Evolutionary conservation across 2,888 invertebrate genomes (phyloP).

Genomic region (Pantelozetes paolii): DNA sequence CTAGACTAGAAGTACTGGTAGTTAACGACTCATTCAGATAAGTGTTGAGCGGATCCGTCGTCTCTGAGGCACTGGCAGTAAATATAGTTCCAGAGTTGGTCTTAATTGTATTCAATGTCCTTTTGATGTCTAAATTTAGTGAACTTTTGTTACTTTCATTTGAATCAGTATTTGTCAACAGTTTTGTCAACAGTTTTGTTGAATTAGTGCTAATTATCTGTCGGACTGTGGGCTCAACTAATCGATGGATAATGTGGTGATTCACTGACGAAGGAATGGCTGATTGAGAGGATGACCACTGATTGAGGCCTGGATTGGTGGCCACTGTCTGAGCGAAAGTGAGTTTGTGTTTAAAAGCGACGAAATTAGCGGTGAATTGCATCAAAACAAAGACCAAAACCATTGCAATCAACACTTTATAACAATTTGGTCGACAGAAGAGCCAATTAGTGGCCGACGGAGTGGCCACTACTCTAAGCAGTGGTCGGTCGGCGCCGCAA

Average conservation of each 20-base stretch:
- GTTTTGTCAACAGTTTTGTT: background rate
- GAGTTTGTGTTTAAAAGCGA: constrained; percentile 44
- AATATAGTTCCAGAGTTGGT: background rate
- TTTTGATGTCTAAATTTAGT: constrained; percentile 51
- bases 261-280: background rate
- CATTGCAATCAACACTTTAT: constrained; percentile 59
- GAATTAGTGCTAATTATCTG: background rate
- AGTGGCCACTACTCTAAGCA: background rate
- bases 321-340: constrained; percentile 34
- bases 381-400: constrained; percentile 65
- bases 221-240: constrained; percentile 28
- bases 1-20: constrained; percentile 16
- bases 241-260: constrained; percentile 36
- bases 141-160: constrained; percentile 23
- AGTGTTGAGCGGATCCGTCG: background rate
- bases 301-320: background rate
- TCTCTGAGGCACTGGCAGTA: constrained; percentile 5
- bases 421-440: constrained; percentile 56
- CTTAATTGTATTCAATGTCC: constrained; percentile 54
- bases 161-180: background rate
- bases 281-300: background rate
- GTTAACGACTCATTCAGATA: background rate
- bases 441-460: background rate
- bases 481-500: background rate
- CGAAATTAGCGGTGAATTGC: constrained; percentile 64